A percentile compares a stretch with the other conserved stretches of the same genome.
Conservation (phyloP, 1,140 invertebrate species). For the Drosophila sucinea region DNA sequence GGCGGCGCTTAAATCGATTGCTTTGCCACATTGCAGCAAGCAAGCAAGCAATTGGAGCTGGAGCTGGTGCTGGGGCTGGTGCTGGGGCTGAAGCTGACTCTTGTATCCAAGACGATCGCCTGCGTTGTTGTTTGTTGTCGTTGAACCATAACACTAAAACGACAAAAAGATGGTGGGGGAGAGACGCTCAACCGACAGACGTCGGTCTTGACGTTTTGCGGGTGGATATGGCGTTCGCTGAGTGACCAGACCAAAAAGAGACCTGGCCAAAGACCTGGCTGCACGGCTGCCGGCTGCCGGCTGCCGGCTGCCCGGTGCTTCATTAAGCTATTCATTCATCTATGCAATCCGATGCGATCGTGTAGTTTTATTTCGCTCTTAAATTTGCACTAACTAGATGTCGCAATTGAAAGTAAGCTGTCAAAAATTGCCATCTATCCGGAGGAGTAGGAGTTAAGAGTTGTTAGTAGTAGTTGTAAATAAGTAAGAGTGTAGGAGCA, state of each 20-base stretch:
- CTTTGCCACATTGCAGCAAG: slow-evolving; percentile 72
- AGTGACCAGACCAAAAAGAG: slow-evolving; percentile 60
- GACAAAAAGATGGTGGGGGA: slow-evolving; percentile 58
- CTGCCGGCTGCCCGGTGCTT: slow-evolving; percentile 49
- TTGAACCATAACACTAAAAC: slow-evolving; percentile 78
- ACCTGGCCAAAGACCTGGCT: slow-evolving; percentile 32
- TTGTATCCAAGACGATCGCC: slow-evolving; percentile 34
- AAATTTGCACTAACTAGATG: slow-evolving; percentile 79
- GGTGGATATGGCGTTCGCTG: slow-evolving; percentile 63
- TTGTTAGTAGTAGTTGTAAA: neutral
- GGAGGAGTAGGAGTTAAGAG: slow-evolving; percentile 8
- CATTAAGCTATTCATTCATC: slow-evolving; percentile 73
- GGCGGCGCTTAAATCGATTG: slow-evolving; percentile 75
- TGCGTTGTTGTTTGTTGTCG: slow-evolving; percentile 43
- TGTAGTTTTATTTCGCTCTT: slow-evolving; percentile 78
- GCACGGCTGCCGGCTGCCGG: slow-evolving; percentile 20
- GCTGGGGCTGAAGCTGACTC: slow-evolving; percentile 27
- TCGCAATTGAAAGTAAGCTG: slow-evolving; percentile 80
- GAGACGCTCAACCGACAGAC: neutral
- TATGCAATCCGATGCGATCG: slow-evolving; percentile 63
- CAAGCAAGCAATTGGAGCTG: slow-evolving; percentile 63
- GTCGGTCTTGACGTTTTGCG: slow-evolving; percentile 51
- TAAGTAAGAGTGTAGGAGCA: slow-evolving; percentile 20
- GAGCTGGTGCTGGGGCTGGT: slow-evolving; percentile 36
- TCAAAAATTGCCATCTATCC: slow-evolving; percentile 56